phyloP scores from a whole-genome alignment of 2,113 vertebrate genomes.

The Laticauda laticaudata region DNA sequence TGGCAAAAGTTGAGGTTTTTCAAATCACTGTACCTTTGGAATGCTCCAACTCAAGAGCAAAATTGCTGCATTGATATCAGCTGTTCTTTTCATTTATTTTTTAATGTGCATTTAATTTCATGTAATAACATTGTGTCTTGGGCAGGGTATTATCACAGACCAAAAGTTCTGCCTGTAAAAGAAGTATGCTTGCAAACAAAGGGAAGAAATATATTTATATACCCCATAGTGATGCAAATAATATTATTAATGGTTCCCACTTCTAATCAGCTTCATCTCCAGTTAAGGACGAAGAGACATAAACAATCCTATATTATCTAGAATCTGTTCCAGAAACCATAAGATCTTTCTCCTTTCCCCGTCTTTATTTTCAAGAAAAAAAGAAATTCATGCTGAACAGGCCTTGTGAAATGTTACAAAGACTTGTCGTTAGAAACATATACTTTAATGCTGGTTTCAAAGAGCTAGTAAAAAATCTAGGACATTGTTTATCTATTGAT shows the following conservation, averaged over 20 bases:
- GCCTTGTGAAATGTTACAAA: background rate
- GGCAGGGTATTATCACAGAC: background rate
- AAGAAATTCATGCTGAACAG: background rate
- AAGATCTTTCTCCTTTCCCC: background rate
- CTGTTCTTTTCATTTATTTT: background rate
- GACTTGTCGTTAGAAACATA: background rate
- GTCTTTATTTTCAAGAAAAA: background rate
- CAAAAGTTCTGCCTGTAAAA: background rate
- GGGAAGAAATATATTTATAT: background rate
- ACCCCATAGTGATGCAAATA: background rate
- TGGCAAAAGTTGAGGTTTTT: background rate
- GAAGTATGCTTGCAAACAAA: background rate
- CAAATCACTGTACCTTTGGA: background rate
- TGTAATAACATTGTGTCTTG: background rate
- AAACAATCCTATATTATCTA: background rate
- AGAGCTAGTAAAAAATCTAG: background rate
- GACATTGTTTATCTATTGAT: background rate
- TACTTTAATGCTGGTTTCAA: background rate
- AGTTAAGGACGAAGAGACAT: background rate
- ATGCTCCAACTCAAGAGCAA: background rate
- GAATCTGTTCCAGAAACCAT: background rate
- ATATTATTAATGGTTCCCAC: background rate
- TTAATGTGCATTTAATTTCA: background rate
- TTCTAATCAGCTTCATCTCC: background rate
- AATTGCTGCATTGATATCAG: background rate